phyloP scores from a whole-genome alignment of 2,113 vertebrate species.

The Bubo scandiacus region DNA sequence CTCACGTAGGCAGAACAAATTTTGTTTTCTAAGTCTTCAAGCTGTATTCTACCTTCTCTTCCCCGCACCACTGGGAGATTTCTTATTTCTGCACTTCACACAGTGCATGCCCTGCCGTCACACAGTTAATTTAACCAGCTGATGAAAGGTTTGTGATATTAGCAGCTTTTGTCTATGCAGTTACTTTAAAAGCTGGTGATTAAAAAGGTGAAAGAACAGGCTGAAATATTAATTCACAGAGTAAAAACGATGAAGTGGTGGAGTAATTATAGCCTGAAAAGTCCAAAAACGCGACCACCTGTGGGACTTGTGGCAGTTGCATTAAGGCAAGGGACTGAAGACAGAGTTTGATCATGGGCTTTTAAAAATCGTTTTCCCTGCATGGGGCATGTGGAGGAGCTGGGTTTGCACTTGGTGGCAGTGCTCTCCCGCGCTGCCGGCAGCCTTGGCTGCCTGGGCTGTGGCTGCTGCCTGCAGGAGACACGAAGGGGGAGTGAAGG shows the following conservation, averaged over 20 bases:
- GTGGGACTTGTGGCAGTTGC: not conserved
- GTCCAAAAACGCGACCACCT: not conserved
- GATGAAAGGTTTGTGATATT: not conserved
- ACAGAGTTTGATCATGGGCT: not conserved
- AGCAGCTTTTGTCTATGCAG: not conserved
- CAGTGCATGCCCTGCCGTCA: not conserved
- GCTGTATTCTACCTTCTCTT: not conserved
- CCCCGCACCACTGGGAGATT: not conserved
- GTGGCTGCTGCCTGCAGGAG: not conserved
- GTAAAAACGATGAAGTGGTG: not conserved
- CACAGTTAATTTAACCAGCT: not conserved
- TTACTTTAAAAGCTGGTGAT: not conserved
- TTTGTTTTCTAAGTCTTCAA: not conserved
- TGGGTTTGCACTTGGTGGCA: constrained; percentile 65
- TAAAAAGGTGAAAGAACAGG: not conserved
- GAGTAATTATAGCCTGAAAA: not conserved
- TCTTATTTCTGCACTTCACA: not conserved
- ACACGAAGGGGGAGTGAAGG: no score
- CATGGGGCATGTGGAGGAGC: not conserved
- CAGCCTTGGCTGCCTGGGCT: not conserved
- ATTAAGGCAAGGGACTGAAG: not conserved
- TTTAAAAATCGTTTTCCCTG: not conserved
- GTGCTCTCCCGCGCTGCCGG: constrained; percentile 6
- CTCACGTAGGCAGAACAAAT: not conserved
- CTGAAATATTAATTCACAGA: not conserved